These are phyloP conservation scores for Rafetus swinhoei DNA, from an alignment of 2,113 vertebrate species.

Conservation along the genomic window DNA sequence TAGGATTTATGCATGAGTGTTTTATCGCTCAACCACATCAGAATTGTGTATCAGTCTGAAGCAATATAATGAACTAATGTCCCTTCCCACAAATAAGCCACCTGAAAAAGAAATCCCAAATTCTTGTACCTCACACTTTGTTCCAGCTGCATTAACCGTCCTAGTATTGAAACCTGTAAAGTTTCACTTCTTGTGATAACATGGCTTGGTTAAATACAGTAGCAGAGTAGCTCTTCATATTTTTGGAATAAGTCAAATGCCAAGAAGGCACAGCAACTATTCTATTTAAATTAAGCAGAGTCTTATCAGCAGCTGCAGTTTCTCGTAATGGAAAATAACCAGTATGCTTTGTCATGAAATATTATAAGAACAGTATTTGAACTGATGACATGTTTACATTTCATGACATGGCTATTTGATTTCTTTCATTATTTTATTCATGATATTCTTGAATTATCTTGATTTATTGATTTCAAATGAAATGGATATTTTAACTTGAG, in stretches of 20 bases:
- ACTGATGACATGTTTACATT: slow-evolving; percentile 14
- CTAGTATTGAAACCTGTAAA: background rate
- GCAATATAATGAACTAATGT: background rate
- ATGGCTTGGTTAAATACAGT: background rate
- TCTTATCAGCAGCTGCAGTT: slow-evolving; percentile 5
- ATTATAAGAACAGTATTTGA: slow-evolving; percentile 1
- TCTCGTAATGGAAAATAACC: background rate
- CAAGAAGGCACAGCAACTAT: background rate
- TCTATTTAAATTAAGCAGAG: background rate
- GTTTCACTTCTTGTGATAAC: background rate
- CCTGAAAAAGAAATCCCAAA: background rate
- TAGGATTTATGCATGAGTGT: background rate
- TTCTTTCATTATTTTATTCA: slow-evolving; percentile 47
- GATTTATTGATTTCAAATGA: slow-evolving; percentile 29
- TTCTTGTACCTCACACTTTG: background rate
- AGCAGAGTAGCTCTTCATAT: background rate
- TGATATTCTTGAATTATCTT: background rate
- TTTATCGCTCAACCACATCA: background rate
- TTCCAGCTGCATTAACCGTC: background rate
- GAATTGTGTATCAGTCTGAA: background rate
- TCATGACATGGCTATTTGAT: slow-evolving; percentile 15
- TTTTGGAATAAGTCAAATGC: background rate
- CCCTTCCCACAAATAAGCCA: background rate
- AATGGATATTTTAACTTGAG: slow-evolving; percentile 32
- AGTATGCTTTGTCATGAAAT: background rate